Percentiles rank a stretch among this genome's conserved stretches.
phyloP scores from a whole-genome alignment of 35 echinoderm and acorn worm species.

The Ophiothrix spiculata region DNA sequence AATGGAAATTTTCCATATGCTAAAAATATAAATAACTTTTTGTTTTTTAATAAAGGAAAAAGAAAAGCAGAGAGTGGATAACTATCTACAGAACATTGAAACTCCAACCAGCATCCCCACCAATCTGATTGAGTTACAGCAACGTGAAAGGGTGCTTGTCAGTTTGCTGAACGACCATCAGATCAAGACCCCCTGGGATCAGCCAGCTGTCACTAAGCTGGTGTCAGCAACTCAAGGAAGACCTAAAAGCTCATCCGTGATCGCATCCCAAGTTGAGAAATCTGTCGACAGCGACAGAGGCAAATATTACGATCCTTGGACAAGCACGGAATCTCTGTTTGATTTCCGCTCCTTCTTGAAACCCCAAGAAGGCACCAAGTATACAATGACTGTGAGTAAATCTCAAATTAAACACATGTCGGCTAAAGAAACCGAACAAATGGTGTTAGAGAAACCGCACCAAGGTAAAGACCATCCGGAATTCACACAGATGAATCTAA shows the following conservation, averaged over 20 bases:
- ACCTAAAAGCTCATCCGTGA: background rate
- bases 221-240: background rate
- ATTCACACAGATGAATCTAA: slow-evolving; percentile 64
- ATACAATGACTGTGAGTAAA: slow-evolving; percentile 78
- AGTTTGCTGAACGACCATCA: background rate
- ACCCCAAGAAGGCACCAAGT: slow-evolving; percentile 56
- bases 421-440: slow-evolving; percentile 18
- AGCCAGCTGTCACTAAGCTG: background rate
- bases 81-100: background rate
- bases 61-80: background rate
- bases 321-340: slow-evolving; percentile 17
- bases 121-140: background rate
- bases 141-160: background rate
- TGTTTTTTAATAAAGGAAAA: background rate
- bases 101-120: background rate
- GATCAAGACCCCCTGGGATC: background rate
- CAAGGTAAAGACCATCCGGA: slow-evolving; percentile 61
- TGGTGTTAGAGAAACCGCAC: slow-evolving; percentile 14
- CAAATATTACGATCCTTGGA: slow-evolving; percentile 41
- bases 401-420: slow-evolving; percentile 59
- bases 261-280: background rate
- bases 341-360: background rate
- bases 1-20: too few relatives aligned
- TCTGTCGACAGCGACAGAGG: background rate
- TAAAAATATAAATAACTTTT: too few relatives aligned